These are phyloP conservation scores for Teinopalpus imperialis DNA, from an alignment of 2,888 invertebrate genomes.

Conservation along the genomic window DNA sequence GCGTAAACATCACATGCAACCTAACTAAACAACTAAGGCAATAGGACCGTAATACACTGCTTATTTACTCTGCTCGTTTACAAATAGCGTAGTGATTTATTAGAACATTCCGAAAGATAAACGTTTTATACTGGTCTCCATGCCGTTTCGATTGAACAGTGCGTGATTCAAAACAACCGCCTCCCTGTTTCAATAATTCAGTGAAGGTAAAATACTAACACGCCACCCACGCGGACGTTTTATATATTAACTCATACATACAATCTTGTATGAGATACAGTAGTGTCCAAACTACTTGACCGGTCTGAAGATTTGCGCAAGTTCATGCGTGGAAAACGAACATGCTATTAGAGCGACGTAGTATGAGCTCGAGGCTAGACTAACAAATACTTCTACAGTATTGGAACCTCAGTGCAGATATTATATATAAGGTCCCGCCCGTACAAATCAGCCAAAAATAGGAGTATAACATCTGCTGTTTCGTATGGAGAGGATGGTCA, in stretches of 20 bases:
- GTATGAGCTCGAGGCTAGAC: no score
- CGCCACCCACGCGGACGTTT: background rate
- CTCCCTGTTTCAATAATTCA: constrained; percentile 14
- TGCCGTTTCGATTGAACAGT: background rate
- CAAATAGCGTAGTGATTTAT: constrained; percentile 21
- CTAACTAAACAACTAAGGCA: constrained; percentile 1
- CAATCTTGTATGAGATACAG: no score
- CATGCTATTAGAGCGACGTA: no score
- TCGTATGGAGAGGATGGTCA: no score
- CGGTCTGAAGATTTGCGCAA: no score
- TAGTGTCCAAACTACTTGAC: no score
- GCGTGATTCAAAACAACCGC: constrained; percentile 21
- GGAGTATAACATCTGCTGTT: no score
- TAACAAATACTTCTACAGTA: no score
- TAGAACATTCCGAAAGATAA: constrained; percentile 17
- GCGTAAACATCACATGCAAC: constrained; percentile 8
- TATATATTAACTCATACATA: background rate
- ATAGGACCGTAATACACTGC: background rate
- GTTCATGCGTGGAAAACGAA: no score
- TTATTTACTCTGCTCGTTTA: constrained; percentile 19
- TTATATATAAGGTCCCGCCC: no score
- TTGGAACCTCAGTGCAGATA: no score
- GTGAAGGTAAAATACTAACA: constrained; percentile 9
- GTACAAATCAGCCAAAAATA: no score
- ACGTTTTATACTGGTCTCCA: constrained; percentile 4